phyloP scores from a whole-genome alignment of 2,888 invertebrate genomes.

The Nezara viridula region DNA sequence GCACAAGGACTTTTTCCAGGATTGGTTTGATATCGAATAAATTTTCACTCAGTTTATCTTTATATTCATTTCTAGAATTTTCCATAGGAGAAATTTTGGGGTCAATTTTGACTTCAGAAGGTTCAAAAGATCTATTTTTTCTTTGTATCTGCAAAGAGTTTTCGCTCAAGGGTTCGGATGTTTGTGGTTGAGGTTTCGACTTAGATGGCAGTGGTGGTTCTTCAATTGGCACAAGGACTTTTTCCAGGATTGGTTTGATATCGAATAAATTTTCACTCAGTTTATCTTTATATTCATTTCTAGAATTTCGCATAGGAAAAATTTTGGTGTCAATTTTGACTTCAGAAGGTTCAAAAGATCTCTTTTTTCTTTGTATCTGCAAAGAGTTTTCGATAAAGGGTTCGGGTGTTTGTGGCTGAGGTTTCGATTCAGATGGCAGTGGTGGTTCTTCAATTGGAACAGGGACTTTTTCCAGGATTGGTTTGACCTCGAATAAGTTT shows the following conservation, averaged over 20 bases:
- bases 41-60: slow-evolving; percentile 98
- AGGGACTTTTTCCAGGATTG: too few relatives aligned
- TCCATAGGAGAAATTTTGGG: slow-evolving; percentile 69
- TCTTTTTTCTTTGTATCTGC: not conserved
- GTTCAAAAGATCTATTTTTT: slow-evolving; percentile 67
- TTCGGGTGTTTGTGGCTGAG: slow-evolving; percentile 60
- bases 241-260: too few relatives aligned
- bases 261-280: slow-evolving; percentile 99
- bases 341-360: slow-evolving; percentile 67
- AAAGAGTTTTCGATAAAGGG: not conserved
- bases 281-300: slow-evolving; percentile 95
- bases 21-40: slow-evolving; percentile 69
- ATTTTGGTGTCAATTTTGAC: too few relatives aligned
- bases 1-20: too few relatives aligned
- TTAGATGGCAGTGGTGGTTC: too few relatives aligned
- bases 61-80: slow-evolving; percentile 82
- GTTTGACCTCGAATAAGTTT: slow-evolving; percentile 69
- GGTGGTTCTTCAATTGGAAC: not conserved
- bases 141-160: not conserved
- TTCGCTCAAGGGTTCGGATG: not conserved
- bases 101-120: slow-evolving; percentile 70
- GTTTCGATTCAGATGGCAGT: slow-evolving; percentile 41
- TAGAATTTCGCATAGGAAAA: slow-evolving; percentile 68
- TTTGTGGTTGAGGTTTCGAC: slow-evolving; percentile 63
- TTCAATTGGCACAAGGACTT: too few relatives aligned